Base-by-base conservation (phyloP, 2,888 invertebrate species). In the Eupelmus urozonus region DNA sequence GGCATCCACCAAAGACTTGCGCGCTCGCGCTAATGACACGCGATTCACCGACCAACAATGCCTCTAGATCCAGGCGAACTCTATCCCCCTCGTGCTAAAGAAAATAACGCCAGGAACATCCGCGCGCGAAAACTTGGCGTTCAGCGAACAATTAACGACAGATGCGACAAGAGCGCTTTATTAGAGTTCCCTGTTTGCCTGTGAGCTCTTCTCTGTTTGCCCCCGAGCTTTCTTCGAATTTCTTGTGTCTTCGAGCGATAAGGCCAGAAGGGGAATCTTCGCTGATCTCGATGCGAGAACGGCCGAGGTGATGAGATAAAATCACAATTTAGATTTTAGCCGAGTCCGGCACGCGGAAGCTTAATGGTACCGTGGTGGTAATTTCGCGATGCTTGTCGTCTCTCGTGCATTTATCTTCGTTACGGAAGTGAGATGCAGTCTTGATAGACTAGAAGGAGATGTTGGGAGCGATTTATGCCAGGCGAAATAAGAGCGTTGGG, bases 61-160 rank as follows among this genome's bases (percentile, higher is more conserved):
- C n/a, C n/a, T n/a, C n/a, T n/a, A 34, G 67, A 53, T 67, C 67
- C 40, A 23, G 53, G 3, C 34, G 34, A 29, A 51, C 65, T 65
- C 11, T 27, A 2, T 7, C 34, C 34, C 34, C 34, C 34, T 34
- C 34, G 3, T 34, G 3, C 34, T 34, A 20, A 34, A 42, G 60
- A 60, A 65, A 59, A 60, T 51, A 75, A n/a, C 49, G 57, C 57
- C 65, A 34, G 60, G n/a, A 65, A 49, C 73, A 74, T 57, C 45
- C 40, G 51, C 45, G n/a, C 49, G 20, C 9, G 9, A 34, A 34
- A 34, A 34, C 34, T 9, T 3, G 9, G 34, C 34, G 34, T 34
- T 34, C 9, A 34, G 69, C 9, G 42, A 49, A 42, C 70, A 60
- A 71, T 71, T 60, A 49, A 51, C 49, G 60, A 25, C 20, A 18